Evolutionary conservation across 1,140 invertebrate genomes (phyloP), one percentile per base, ranked within the genome.

Genomic region (Lepidostoma basale): DNA sequence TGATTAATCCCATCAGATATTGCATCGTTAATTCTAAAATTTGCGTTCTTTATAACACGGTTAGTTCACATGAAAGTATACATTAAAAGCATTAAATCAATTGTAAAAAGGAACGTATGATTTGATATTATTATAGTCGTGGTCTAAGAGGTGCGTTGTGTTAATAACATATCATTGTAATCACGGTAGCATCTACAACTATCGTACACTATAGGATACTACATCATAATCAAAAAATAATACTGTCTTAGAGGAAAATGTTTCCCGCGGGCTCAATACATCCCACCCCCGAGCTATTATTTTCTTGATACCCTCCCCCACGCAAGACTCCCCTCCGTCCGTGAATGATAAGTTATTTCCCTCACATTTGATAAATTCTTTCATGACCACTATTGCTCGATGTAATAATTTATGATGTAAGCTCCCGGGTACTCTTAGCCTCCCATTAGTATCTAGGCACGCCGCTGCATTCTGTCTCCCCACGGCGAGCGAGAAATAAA

Each of bases 161-260:
- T 54, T 54, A 54, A 30, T 62, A 42, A 62, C 20, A 14, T 62
- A 44, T 14, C 23, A 9, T 63, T 52, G 12, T 52, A 63, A 63
- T 52, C 62, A 63, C 26, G 16, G 28, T 18, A n/a, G 22, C 22
- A 16, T 47, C 3, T 40, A 36, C 45, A 14, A 60, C n/a, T 45
- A 58, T 36, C 18, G 60, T 42, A 60, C 49, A 65, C 65, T n/a
- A n/a, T n/a, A n/a, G n/a, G n/a, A n/a, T n/a, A n/a, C n/a, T 47
- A 56, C 60, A 67, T 71, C 65, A 68, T 71, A 71, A 71, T 71
- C 65, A 68, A 67, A 65, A 54, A 67, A 66, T 70, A 60, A 65
- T 70, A 59, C 62, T 49, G 22, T 36, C 49, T 28, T 45, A 22
- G 42, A 56, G 23, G 47, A 52, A 39, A 71, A 71, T 64, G 69